Conservation (phyloP, 2,113 vertebrate species). For the Thomomys bottae region DNA sequence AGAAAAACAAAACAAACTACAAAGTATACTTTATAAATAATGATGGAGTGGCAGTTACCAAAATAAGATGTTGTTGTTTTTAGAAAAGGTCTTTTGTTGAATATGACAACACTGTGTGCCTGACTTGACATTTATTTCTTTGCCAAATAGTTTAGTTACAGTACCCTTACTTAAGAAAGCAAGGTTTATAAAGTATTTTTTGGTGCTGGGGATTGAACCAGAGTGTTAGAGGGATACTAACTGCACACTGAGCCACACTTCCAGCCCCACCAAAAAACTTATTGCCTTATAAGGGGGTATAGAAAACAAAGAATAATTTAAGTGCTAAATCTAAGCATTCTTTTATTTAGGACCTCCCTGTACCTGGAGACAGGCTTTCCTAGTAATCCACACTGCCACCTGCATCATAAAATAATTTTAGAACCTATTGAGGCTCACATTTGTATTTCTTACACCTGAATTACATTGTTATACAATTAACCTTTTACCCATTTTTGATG, state of each 20-base stretch:
- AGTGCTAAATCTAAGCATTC: slow-evolving; percentile 47
- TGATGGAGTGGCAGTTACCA: background rate
- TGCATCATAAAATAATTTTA: slow-evolving; percentile 16
- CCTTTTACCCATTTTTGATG: slow-evolving; percentile 8
- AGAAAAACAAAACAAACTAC: background rate
- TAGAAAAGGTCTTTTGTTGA: slow-evolving; percentile 6
- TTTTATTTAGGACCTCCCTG: slow-evolving; percentile 49
- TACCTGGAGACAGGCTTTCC: background rate
- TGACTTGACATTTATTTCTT: slow-evolving; percentile 37
- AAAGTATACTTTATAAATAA: slow-evolving; percentile 43
- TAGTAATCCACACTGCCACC: background rate
- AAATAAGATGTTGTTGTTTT: slow-evolving; percentile 5
- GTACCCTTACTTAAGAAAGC: slow-evolving; percentile 17
- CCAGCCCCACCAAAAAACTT: background rate
- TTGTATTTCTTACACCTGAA: slow-evolving; percentile 23
- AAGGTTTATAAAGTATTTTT: background rate
- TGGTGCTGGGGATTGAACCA: background rate
- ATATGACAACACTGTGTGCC: slow-evolving; percentile 38
- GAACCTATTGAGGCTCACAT: slow-evolving; percentile 22
- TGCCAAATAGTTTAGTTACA: background rate
- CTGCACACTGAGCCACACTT: background rate
- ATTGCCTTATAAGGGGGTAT: background rate
- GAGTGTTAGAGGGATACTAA: too few relatives aligned
- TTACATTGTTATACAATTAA: slow-evolving; percentile 2
- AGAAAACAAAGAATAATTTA: slow-evolving; percentile 32